Evolutionary conservation across 2,113 vertebrate genomes (phyloP).

Genomic region (Reinhardtius hippoglossoides): DNA sequence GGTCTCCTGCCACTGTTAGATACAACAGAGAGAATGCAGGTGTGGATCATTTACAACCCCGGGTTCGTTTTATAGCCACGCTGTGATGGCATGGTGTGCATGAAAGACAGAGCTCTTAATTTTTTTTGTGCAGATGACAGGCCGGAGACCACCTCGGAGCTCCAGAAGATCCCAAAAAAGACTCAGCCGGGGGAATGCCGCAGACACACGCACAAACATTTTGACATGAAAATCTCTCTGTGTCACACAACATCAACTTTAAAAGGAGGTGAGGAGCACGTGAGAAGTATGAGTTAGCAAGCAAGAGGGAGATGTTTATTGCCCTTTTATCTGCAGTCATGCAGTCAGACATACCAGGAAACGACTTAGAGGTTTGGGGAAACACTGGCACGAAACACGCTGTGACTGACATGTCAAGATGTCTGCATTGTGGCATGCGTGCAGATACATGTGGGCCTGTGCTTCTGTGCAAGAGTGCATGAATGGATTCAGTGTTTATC

Average conservation of each 20-base stretch:
- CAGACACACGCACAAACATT: constrained; percentile 42
- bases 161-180: constrained; percentile 5
- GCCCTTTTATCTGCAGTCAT: constrained; percentile 66
- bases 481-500: constrained; percentile 40
- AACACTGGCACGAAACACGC: constrained; percentile 48
- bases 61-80: neutral
- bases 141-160: constrained; percentile 43
- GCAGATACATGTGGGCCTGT: constrained; percentile 40
- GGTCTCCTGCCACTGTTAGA: constrained; percentile 15
- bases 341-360: constrained; percentile 57
- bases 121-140: constrained; percentile 1
- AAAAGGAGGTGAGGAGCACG: constrained; percentile 37
- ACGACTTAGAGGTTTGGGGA: constrained; percentile 38
- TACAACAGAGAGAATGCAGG: constrained; percentile 13
- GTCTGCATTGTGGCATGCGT: constrained; percentile 42
- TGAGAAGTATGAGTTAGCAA: constrained; percentile 19
- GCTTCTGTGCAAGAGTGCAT: constrained; percentile 29
- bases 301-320: constrained; percentile 51
- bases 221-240: constrained; percentile 40
- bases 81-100: constrained; percentile 9
- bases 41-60: neutral
- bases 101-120: constrained; percentile 19
- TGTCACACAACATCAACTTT: constrained; percentile 55
- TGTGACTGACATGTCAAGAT: constrained; percentile 52
- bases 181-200: constrained; percentile 4